Evolutionary conservation across 2,113 vertebrate species (phyloP).

Genomic region (Oryzias woworae): DNA sequence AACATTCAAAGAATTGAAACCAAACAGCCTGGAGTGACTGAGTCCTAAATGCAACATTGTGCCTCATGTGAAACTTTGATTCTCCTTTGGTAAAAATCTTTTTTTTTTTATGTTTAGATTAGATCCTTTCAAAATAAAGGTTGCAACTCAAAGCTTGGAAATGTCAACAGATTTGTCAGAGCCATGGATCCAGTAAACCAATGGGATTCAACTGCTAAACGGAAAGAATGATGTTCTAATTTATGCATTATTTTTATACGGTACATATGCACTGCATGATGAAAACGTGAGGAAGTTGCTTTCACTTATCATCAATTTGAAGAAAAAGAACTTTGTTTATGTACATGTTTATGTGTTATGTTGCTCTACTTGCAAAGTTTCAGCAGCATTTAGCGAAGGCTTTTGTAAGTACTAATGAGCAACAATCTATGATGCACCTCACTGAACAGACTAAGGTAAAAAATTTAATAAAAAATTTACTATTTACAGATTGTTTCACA

Average conservation of each 20-base stretch:
- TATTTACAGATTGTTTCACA: constrained; percentile 19
- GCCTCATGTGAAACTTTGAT: constrained; percentile 55
- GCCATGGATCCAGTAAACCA: not conserved
- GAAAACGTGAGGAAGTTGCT: no score
- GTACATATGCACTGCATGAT: no score
- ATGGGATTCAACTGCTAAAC: not conserved
- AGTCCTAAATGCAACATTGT: not conserved
- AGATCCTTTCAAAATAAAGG: constrained; percentile 62
- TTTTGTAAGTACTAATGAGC: constrained; percentile 12
- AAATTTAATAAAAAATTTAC: constrained; percentile 6
- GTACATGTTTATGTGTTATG: constrained; percentile 32
- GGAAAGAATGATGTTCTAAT: no score
- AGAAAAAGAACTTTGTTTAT: constrained; percentile 7
- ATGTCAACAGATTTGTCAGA: no score
- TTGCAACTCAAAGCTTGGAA: constrained; percentile 8
- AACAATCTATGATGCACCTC: constrained; percentile 21
- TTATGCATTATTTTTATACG: no score
- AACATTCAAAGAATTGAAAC: no score
- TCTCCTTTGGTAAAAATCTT: constrained; percentile 46
- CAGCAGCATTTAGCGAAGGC: constrained; percentile 14
- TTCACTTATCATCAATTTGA: not conserved
- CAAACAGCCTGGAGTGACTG: no score
- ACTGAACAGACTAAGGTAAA: constrained; percentile 26
- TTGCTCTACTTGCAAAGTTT: constrained; percentile 18
- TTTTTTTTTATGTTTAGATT: constrained; percentile 20